A percentile compares a stretch with the other conserved stretches of the same genome.
Conservation (phyloP, 1,140 invertebrate species). For the Triops longicaudatus region DNA sequence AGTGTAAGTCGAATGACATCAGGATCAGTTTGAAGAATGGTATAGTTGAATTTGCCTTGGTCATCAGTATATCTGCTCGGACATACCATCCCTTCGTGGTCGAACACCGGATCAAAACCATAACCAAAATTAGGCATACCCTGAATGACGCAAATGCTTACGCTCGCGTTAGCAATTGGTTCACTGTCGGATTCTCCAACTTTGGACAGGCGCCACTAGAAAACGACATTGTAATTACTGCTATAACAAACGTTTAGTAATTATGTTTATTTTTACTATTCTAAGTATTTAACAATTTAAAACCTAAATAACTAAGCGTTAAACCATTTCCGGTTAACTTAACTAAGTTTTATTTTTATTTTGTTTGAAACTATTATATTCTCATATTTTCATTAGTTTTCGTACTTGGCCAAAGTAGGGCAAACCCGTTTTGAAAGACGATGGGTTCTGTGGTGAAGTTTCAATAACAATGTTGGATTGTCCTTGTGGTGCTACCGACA, state of each 20-base stretch:
- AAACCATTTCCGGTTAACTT: too few relatives aligned
- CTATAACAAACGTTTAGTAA: too few relatives aligned
- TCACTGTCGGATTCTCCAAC: background rate
- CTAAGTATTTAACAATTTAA: too few relatives aligned
- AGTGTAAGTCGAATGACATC: slow-evolving; percentile 28
- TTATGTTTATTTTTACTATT: too few relatives aligned
- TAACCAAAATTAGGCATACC: background rate
- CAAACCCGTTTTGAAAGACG: slow-evolving; percentile 53
- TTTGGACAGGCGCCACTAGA: background rate
- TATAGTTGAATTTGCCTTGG: slow-evolving; percentile 33
- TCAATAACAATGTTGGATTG: slow-evolving; percentile 42
- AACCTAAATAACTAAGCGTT: too few relatives aligned
- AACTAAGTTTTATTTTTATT: background rate
- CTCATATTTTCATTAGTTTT: too few relatives aligned
- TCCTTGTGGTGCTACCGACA: slow-evolving; percentile 43
- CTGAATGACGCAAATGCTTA: background rate
- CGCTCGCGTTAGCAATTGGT: background rate
- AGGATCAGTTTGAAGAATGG: slow-evolving; percentile 27
- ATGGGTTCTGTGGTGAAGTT: slow-evolving; percentile 35
- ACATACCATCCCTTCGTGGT: background rate
- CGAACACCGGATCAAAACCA: slow-evolving; percentile 24
- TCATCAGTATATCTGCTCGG: slow-evolving; percentile 36
- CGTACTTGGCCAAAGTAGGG: slow-evolving; percentile 53
- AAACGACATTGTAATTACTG: background rate
- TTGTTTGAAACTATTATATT: too few relatives aligned